A percentile compares a stretch with the other conserved stretches of the same genome.
phyloP scores from a whole-genome alignment of 1,140 invertebrate species.

The Bathynomus jamesi region DNA sequence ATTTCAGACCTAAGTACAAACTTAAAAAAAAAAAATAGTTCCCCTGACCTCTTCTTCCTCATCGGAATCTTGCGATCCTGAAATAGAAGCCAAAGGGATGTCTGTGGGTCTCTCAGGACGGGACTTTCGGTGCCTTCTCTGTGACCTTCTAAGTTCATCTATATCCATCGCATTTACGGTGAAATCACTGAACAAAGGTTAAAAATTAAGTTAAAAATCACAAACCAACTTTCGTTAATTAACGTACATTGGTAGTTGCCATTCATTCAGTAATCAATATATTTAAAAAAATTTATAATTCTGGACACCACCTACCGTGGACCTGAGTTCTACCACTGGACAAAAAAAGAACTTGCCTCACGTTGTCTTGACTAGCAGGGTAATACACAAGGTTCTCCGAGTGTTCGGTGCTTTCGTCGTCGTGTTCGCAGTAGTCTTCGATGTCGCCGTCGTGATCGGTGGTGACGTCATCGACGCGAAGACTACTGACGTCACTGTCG shows the following conservation, averaged over 20 bases:
- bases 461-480: constrained; percentile 48
- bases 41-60: constrained; percentile 64
- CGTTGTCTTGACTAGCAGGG: constrained; percentile 51
- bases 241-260: too few species aligned
- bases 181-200: constrained; percentile 56
- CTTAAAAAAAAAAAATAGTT: too few species aligned
- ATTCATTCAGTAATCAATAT: too few species aligned
- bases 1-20: too few species aligned
- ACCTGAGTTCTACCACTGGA: too few species aligned
- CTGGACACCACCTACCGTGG: too few species aligned
- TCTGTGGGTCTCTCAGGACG: constrained; percentile 28
- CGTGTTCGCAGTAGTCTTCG: constrained; percentile 75
- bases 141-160: constrained; percentile 68
- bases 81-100: constrained; percentile 48
- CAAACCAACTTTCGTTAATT: too few species aligned
- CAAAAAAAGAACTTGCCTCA: constrained; percentile 27
- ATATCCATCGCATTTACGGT: constrained; percentile 80
- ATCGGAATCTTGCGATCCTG: constrained; percentile 65
- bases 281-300: too few species aligned
- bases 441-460: constrained; percentile 79
- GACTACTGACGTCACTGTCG: constrained; percentile 44
- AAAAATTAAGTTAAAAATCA: neutral
- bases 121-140: constrained; percentile 56
- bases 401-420: constrained; percentile 62
- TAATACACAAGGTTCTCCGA: constrained; percentile 51